These are phyloP conservation scores for Hylomyscus alleni DNA, from an alignment of 2,797 vertebrate genomes.

Conservation along the genomic window DNA sequence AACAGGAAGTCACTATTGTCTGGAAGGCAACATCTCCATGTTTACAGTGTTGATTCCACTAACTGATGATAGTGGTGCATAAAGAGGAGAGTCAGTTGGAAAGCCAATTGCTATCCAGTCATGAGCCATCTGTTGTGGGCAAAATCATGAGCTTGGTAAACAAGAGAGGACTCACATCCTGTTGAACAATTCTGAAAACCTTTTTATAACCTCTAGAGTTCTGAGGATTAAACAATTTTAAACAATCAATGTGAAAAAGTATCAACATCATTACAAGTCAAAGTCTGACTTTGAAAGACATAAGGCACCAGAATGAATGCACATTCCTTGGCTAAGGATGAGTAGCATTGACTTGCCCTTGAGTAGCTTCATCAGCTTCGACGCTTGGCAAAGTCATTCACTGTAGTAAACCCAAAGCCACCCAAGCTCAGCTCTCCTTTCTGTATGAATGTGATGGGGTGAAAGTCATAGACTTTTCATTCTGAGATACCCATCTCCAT, in stretches of 20 bases:
- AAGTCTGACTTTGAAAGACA: background rate
- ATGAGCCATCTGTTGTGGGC: background rate
- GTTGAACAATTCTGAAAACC: background rate
- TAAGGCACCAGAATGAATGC: background rate
- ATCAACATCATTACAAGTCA: background rate
- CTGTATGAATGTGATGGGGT: background rate
- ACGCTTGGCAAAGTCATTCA: background rate
- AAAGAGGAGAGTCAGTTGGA: background rate
- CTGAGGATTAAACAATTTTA: background rate
- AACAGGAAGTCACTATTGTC: background rate
- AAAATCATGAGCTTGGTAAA: background rate
- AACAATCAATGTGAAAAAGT: slow-evolving; percentile 58
- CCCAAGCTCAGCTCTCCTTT: background rate
- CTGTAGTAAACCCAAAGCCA: background rate
- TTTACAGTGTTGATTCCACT: background rate
- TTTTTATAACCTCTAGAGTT: slow-evolving; percentile 14
- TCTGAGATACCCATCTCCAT: background rate
- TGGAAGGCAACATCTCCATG: background rate
- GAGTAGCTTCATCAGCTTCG: background rate
- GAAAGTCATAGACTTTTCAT: background rate
- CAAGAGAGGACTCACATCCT: background rate
- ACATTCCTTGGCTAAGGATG: background rate
- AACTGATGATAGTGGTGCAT: background rate
- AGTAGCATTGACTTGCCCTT: slow-evolving; percentile 14
- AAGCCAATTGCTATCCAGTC: background rate